phyloP scores from a whole-genome alignment of 2,888 invertebrate species.

The Heliconius ismenius region DNA sequence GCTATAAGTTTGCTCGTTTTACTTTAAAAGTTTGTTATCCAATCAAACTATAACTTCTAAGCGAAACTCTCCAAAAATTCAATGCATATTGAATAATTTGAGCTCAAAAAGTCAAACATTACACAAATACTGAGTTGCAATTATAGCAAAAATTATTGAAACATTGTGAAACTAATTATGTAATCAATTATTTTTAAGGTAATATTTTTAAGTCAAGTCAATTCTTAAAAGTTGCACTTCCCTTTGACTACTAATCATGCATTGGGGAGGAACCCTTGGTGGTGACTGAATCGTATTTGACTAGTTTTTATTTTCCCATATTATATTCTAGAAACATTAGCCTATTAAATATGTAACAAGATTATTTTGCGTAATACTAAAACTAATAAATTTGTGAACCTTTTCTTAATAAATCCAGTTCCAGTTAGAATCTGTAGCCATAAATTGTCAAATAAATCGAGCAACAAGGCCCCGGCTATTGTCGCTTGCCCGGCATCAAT shows the following conservation, averaged over 20 bases:
- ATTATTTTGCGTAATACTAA: constrained; percentile 41
- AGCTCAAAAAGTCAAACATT: background rate
- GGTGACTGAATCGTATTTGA: no score
- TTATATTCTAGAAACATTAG: constrained; percentile 20
- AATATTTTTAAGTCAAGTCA: no score
- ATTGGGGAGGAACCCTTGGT: no score
- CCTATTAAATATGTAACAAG: constrained; percentile 41
- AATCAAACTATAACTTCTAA: constrained; percentile 24
- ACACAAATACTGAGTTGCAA: background rate
- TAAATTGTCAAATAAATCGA: constrained; percentile 78
- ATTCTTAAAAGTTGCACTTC: no score
- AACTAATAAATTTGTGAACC: constrained; percentile 68
- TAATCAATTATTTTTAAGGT: background rate
- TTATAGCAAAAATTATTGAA: background rate
- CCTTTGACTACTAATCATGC: no score
- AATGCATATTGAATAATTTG: constrained; percentile 7
- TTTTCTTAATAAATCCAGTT: constrained; percentile 75
- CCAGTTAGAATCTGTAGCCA: constrained; percentile 71
- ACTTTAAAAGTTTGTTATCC: constrained; percentile 26
- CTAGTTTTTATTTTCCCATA: background rate
- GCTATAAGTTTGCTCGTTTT: constrained; percentile 21
- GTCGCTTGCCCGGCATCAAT: constrained; percentile 41
- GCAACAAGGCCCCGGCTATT: constrained; percentile 51
- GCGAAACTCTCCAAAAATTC: constrained; percentile 5
- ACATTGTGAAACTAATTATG: background rate